Percentiles rank a stretch among this genome's conserved stretches.
phyloP scores from a whole-genome alignment of 2,113 vertebrate species.

The Rhabdomys dilectus region DNA sequence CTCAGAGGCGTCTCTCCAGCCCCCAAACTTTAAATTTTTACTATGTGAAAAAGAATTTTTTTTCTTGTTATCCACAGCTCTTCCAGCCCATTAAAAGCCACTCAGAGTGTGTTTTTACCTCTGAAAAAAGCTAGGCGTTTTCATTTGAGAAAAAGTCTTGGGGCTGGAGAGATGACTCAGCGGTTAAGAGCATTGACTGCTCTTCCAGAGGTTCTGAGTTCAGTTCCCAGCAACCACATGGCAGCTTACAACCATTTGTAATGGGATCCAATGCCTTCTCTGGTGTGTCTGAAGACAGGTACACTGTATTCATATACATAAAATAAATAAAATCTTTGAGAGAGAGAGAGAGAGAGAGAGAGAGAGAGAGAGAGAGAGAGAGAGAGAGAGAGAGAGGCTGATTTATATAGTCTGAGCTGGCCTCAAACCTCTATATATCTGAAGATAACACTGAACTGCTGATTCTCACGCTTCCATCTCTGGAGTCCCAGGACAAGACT shows the following conservation, averaged over 20 bases:
- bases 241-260: too few species aligned
- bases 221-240: too few species aligned
- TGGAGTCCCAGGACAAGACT: neutral
- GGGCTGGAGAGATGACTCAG: too few species aligned
- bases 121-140: neutral
- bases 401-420: neutral
- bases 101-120: neutral
- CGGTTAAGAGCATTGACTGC: too few species aligned
- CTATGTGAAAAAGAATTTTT: neutral
- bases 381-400: too few species aligned
- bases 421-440: neutral
- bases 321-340: too few species aligned
- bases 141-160: neutral
- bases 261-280: too few species aligned
- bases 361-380: too few species aligned
- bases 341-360: too few species aligned
- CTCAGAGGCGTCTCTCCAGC: neutral
- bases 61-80: neutral
- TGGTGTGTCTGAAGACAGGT: too few species aligned
- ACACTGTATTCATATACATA: too few species aligned
- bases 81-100: neutral
- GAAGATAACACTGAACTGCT: neutral
- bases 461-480: neutral
- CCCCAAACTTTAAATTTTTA: neutral
- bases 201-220: too few species aligned